Evolutionary conservation across 2,888 invertebrate species (phyloP), one percentile per base, ranked within the genome.

Genomic region (Homarus gammarus): DNA sequence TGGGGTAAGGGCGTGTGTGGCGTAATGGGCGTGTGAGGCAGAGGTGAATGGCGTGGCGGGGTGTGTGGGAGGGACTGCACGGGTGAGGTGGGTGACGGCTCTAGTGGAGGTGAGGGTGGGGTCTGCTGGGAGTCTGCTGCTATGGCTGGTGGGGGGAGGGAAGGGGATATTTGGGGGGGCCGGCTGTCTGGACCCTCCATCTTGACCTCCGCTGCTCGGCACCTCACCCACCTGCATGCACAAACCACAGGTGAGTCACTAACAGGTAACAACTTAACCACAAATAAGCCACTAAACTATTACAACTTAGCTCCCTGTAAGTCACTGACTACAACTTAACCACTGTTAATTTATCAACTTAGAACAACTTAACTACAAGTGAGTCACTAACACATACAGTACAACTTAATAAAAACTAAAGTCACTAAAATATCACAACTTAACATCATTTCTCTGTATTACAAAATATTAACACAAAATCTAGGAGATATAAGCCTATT

Each of bases 161-260:
- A 79, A 44, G 81, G 49, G 81, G 72, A 75, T 82, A 73, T 77
- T 38, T 81, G 87, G 73, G 81, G 73, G 49, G 83, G 82, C 88
- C 75, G 88, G 77, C 88, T 88, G 83, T 88, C 82, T 68, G 75
- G 81, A 83, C 83, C 88, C 88, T 88, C 88, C 88, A 82, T 86
- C 79, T 82, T 90, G 90, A 72, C 70, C 84, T 89, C 86, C 78
- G 72, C 79, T 89, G 85, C 83, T 81, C 83, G 75, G 73, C 84
- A 89, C 90, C 84, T 84, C 81, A 84, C 73, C 83, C 88, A 88
- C 89, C 81, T 90, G 79, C 31, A 44, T 64, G 33, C 31, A 49
- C 10, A 73, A 75, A 38, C 12, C 38, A 81, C 3, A 81, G 1
- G 22, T 8, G 40, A 31, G 68, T 12, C 33, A 40, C 36, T 15